Conservation (phyloP, 2,113 vertebrate species). For the Tinamus guttatus region DNA sequence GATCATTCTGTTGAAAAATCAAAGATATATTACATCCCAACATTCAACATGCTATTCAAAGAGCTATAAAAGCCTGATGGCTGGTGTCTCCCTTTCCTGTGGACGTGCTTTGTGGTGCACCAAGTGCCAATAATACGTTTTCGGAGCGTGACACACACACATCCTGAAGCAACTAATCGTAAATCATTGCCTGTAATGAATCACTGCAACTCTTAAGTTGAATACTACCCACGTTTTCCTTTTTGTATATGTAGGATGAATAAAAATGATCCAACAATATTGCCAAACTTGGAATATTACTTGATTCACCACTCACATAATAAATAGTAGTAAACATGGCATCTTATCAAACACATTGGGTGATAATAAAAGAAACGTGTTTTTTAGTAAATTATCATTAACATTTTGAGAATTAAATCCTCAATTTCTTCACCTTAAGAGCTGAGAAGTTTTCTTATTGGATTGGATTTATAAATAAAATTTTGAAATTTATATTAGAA, state of each 20-base stretch:
- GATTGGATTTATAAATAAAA: not conserved
- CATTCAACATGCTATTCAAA: slow-evolving; percentile 31
- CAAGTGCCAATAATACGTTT: not conserved
- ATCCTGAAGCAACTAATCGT: not conserved
- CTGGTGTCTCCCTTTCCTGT: not conserved
- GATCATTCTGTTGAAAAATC: not conserved
- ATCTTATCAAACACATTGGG: not conserved
- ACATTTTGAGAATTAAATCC: not conserved
- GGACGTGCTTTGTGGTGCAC: not conserved
- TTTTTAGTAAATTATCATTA: not conserved
- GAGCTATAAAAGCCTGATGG: slow-evolving; percentile 24
- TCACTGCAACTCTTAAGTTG: not conserved
- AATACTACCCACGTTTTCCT: not conserved
- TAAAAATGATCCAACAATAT: not conserved
- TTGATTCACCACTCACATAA: not conserved
- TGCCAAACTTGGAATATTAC: not conserved
- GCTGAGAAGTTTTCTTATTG: not conserved
- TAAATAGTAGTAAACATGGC: not conserved
- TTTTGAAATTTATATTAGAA: not conserved
- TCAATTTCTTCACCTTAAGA: not conserved
- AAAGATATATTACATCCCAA: slow-evolving; percentile 11
- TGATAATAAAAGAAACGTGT: not conserved
- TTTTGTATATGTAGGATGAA: not conserved
- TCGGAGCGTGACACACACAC: not conserved
- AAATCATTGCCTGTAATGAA: not conserved